A percentile compares a stretch with the other conserved stretches of the same genome.
These are phyloP conservation scores for Drosophila fulvimacula DNA, from an alignment of 2,888 invertebrate species.

Conservation along the genomic window DNA sequence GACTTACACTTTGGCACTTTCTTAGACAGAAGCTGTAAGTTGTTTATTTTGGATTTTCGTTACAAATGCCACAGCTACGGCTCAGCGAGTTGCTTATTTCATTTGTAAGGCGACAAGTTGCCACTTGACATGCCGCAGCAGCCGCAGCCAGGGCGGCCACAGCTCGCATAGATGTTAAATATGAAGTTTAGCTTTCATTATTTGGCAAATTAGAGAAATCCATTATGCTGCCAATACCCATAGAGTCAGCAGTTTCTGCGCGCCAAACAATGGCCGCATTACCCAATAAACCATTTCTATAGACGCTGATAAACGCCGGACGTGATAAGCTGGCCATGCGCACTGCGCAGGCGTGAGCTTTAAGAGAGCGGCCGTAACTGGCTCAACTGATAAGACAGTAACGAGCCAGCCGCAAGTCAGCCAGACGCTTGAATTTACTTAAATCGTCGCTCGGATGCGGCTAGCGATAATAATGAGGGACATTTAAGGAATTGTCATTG, in stretches of 20 bases:
- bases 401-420: slow-evolving; percentile 2
- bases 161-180: slow-evolving; percentile 16
- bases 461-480: slow-evolving; percentile 47
- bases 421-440: slow-evolving; percentile 50
- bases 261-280: slow-evolving; percentile 48
- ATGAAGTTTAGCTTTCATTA: slow-evolving; percentile 32
- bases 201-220: slow-evolving; percentile 47
- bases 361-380: slow-evolving; percentile 34
- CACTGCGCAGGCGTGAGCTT: slow-evolving; percentile 71
- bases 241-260: slow-evolving; percentile 53
- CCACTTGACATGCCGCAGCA: slow-evolving; percentile 36
- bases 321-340: slow-evolving; percentile 50
- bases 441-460: slow-evolving; percentile 60
- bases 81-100: slow-evolving; percentile 56
- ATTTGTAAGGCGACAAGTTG: slow-evolving; percentile 39
- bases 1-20: slow-evolving; percentile 9
- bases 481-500: slow-evolving; percentile 74
- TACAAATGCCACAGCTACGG: slow-evolving; percentile 43
- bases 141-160: background rate
- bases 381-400: slow-evolving; percentile 66
- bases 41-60: slow-evolving; percentile 60
- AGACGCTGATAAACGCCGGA: slow-evolving; percentile 55
- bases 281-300: slow-evolving; percentile 54
- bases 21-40: slow-evolving; percentile 33
- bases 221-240: slow-evolving; percentile 36